Base-by-base conservation (phyloP, 2,113 vertebrate genomes). In the Pyrgilauda ruficollis region DNA sequence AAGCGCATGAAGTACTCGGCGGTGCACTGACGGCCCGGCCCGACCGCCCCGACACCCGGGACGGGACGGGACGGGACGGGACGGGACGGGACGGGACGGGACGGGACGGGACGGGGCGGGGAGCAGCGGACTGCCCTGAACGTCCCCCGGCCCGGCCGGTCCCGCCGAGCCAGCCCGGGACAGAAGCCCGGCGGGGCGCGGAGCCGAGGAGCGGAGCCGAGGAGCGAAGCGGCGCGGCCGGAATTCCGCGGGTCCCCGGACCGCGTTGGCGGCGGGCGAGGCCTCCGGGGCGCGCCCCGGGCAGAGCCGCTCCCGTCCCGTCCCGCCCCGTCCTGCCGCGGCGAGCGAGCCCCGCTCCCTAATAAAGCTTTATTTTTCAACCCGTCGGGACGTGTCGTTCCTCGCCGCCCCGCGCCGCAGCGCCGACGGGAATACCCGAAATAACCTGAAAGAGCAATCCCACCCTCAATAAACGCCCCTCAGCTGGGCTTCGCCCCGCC, bases 1-100 rank as follows among this genome's bases (percentile, higher is more conserved):
- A 99, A 99, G 98, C 98, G 99, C 94, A 99, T 99, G 99, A 99
- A 99, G 96, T 99, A 99, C 95, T 99, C 99, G 11, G 99, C 99
- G 68, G 99, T 56, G 53, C 53, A 56, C 53, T 56, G 53, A 55
- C 53, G 30, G 53, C 53, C 17, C 53, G 30, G 53, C 53, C 53
- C 26, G 35, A 37, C 35, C 35, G 35, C 35, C 35, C 35, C 30
- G 53, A 19, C 39, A 41, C 39, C 39, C 39, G 39, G 39, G 39
- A 41, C 39, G 39, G 39, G 39, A 41, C 39, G 39, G 39, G 39
- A 11, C n/a, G n/a, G n/a, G n/a, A n/a, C n/a, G n/a, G n/a, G n/a
- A n/a, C 10, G 27, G 50, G 27, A 10, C 44, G 46, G 46, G 24
- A 20, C n/a, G 24, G 46, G 46, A 11, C 12, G 39, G 39, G 39